Conservation (phyloP, 2,113 vertebrate genomes). For the Fregetta grallaria region DNA sequence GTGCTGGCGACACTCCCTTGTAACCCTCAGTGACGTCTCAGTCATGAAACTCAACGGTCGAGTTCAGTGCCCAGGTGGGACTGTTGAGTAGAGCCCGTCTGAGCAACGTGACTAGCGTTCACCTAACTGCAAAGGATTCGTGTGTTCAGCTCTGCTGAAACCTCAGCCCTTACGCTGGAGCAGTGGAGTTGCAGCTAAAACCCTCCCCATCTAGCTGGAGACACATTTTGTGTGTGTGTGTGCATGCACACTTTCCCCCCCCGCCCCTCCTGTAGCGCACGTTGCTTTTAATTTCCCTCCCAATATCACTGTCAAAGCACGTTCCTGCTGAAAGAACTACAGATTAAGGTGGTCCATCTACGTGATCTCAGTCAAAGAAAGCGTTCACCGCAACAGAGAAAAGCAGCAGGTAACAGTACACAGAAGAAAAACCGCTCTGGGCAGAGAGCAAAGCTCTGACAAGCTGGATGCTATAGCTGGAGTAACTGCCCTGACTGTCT, state of each 20-base stretch:
- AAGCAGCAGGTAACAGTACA: not conserved
- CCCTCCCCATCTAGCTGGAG: not conserved
- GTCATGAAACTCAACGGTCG: not conserved
- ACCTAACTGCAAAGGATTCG: not conserved
- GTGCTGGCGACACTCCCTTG: not conserved
- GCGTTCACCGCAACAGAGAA: not conserved
- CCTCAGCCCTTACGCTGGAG: not conserved
- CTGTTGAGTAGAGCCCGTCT: not conserved
- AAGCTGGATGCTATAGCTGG: not conserved
- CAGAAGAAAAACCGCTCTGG: not conserved
- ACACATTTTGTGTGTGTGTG: rapidly evolving
- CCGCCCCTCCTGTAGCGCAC: not conserved
- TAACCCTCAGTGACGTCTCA: not conserved
- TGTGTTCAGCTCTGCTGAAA: not conserved
- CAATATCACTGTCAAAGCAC: not conserved
- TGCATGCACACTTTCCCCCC: too few relatives aligned
- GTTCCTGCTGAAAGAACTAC: not conserved
- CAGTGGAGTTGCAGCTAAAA: not conserved
- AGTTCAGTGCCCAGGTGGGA: not conserved
- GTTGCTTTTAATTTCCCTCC: not conserved
- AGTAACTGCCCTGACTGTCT: not conserved
- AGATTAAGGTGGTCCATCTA: not conserved
- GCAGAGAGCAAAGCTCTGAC: not conserved
- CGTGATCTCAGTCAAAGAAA: not conserved
- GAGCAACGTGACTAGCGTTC: not conserved